Conservation (phyloP, 2,888 invertebrate genomes). For the Folsomia candida region DNA sequence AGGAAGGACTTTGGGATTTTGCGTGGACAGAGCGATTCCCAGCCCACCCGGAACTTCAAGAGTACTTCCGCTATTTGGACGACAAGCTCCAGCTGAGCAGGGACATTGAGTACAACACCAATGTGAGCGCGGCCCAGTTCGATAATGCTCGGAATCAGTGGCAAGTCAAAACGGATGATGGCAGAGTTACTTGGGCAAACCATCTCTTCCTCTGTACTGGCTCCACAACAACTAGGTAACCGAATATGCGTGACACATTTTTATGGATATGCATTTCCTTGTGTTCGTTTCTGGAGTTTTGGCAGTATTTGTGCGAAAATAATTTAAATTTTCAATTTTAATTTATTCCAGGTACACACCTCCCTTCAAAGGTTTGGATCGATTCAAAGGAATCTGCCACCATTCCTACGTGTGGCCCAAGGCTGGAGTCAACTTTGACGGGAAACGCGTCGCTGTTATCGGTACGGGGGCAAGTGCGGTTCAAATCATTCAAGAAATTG, state of each 20-base stretch:
- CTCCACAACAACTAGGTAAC: too few relatives aligned
- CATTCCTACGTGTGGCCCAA: constrained; percentile 10
- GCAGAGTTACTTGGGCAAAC: neutral
- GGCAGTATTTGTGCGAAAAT: too few relatives aligned
- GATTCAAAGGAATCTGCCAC: neutral
- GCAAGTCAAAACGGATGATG: constrained; percentile 1
- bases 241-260: too few relatives aligned
- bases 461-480: constrained; percentile 25
- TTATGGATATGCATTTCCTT: too few relatives aligned
- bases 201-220: constrained; percentile 11
- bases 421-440: too few relatives aligned
- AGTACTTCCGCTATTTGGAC: constrained; percentile 12
- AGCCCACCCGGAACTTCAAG: neutral
- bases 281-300: too few relatives aligned
- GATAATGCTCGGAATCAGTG: neutral
- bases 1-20: neutral
- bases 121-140: constrained; percentile 9
- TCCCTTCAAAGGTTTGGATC: constrained; percentile 8
- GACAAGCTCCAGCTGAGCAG: constrained; percentile 6
- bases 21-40: constrained; percentile 13
- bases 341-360: constrained; percentile 5
- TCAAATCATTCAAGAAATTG: too few relatives aligned
- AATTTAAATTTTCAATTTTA: too few relatives aligned
- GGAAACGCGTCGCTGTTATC: constrained; percentile 13
- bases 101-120: constrained; percentile 15